A percentile compares a stretch with the other conserved stretches of the same genome.
These are phyloP conservation scores for Mycteria americana DNA, from an alignment of 2,797 vertebrate species.

Conservation along the genomic window DNA sequence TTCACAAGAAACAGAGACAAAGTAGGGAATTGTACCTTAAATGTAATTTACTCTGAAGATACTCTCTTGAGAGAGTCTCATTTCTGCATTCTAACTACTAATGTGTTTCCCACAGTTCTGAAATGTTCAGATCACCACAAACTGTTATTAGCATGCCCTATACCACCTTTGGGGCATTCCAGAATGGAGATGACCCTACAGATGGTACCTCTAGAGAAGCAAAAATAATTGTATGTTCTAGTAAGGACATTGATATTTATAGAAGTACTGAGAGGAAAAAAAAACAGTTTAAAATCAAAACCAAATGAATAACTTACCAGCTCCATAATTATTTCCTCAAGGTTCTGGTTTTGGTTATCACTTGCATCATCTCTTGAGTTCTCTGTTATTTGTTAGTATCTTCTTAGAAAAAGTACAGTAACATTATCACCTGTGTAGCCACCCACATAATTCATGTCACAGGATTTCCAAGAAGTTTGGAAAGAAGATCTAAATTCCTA, in stretches of 20 bases:
- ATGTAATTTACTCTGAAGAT: not conserved
- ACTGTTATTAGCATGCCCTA: not conserved
- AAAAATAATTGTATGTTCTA: not conserved
- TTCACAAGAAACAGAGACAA: not conserved
- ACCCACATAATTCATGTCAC: not conserved
- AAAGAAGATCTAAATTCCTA: not conserved
- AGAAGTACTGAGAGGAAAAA: not conserved
- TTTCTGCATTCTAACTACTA: not conserved
- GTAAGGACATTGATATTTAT: not conserved
- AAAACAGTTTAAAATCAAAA: not conserved
- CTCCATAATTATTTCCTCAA: constrained; percentile 83
- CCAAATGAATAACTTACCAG: constrained; percentile 72
- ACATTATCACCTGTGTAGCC: not conserved
- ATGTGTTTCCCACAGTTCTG: not conserved
- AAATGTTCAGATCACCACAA: not conserved
- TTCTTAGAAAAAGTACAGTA: not conserved
- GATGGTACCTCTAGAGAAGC: not conserved
- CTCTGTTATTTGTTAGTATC: not conserved
- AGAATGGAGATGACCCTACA: not conserved
- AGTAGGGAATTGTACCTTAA: not conserved
- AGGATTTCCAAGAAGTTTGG: not conserved
- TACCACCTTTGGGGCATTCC: not conserved
- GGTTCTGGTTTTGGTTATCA: constrained; percentile 66
- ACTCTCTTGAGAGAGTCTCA: not conserved
- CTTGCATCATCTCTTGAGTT: constrained; percentile 72